Conservation (phyloP, 2,113 vertebrate genomes). For the Equus quagga region DNA sequence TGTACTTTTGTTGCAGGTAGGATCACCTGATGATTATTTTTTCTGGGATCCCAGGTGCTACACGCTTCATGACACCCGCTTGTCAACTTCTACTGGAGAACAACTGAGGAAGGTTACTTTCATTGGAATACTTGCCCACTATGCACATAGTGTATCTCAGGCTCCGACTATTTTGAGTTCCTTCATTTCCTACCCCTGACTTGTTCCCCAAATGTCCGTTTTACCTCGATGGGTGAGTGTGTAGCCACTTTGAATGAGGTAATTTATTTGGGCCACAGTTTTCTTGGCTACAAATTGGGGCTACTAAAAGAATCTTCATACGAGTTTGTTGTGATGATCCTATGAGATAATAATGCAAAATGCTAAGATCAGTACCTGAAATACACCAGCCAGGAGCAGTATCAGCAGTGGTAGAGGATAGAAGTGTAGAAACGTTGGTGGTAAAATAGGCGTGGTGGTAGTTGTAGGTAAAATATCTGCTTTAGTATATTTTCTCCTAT, state of each 20-base stretch:
- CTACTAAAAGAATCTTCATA: neutral
- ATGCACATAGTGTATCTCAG: neutral
- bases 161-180: neutral
- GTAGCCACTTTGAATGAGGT: neutral
- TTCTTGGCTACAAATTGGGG: neutral
- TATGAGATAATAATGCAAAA: neutral
- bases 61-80: neutral
- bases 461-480: neutral
- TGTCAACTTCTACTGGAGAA: neutral
- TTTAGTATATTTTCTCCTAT: neutral
- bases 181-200: neutral
- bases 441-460: neutral
- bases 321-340: neutral
- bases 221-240: neutral
- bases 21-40: neutral
- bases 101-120: neutral
- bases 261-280: neutral
- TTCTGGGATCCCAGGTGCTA: neutral
- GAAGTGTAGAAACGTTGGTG: neutral
- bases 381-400: neutral
- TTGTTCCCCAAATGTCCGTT: neutral
- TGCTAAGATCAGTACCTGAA: neutral
- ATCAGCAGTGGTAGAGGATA: neutral
- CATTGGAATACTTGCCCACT: neutral
- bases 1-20: neutral